Percentiles rank a stretch among this genome's conserved stretches.
phyloP scores from a whole-genome alignment of 2,797 vertebrate genomes.

The Acipenser transmontanus region DNA sequence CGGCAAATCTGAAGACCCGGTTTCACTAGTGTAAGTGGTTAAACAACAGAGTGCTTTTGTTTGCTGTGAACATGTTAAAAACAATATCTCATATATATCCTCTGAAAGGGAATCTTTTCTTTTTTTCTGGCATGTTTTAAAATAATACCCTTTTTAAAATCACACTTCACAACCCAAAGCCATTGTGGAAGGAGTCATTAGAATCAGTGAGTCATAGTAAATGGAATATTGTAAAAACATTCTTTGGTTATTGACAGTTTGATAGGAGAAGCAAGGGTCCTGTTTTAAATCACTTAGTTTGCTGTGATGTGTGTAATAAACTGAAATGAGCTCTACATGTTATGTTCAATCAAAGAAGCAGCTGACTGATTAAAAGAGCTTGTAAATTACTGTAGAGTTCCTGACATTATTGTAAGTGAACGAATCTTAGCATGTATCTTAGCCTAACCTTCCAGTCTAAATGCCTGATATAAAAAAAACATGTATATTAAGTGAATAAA shows the following conservation, averaged over 20 bases:
- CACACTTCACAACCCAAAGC: conserved; percentile 2
- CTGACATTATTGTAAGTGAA: too few species aligned
- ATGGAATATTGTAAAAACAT: too few species aligned
- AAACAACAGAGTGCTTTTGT: conserved; percentile 18
- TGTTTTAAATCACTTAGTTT: not conserved
- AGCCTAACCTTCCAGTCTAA: too few species aligned
- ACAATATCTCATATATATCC: too few species aligned
- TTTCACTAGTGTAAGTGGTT: conserved; percentile 69
- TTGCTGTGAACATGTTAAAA: conserved; percentile 39
- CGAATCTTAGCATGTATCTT: too few species aligned
- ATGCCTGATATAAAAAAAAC: too few species aligned
- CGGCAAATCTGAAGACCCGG: conserved; percentile 58
- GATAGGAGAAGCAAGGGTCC: not conserved
- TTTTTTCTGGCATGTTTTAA: conserved; percentile 13
- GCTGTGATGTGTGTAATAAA: not conserved
- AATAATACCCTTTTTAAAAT: too few species aligned
- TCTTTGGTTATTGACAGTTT: not conserved
- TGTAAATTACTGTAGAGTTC: too few species aligned
- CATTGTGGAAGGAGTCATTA: conserved; percentile 5
- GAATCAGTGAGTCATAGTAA: conserved; percentile 5
- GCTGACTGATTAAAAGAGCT: too few species aligned
- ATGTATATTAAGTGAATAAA: too few species aligned
- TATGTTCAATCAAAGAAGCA: too few species aligned
- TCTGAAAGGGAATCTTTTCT: conserved; percentile 11
- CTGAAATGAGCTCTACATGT: too few species aligned